Evolutionary conservation across 2,113 vertebrate genomes (phyloP).

Genomic region (Spilogale gracilis): DNA sequence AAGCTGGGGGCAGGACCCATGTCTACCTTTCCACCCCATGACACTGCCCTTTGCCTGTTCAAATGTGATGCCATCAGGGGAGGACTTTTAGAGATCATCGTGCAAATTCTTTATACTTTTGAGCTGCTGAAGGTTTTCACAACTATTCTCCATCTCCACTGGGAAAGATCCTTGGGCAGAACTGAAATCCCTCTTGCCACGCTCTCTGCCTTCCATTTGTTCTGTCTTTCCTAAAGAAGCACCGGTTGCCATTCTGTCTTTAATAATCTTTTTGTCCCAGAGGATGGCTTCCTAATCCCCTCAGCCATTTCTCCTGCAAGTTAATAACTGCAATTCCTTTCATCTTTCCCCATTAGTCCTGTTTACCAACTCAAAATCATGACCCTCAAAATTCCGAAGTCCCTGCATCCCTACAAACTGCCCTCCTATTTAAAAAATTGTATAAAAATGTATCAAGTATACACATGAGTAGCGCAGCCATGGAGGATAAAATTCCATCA

Average conservation of each 20-base stretch:
- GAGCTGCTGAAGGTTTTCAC: not conserved
- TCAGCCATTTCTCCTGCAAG: not conserved
- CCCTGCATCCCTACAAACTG: not conserved
- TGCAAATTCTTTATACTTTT: not conserved
- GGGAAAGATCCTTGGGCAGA: constrained; percentile 6
- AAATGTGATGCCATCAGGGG: not conserved
- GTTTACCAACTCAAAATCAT: not conserved
- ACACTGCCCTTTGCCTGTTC: not conserved
- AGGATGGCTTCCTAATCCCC: not conserved
- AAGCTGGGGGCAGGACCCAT: not conserved
- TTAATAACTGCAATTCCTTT: constrained; percentile 12
- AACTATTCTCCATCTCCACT: not conserved
- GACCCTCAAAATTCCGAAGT: constrained; percentile 1
- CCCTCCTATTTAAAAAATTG: constrained; percentile 9
- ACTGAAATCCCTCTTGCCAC: constrained; percentile 13
- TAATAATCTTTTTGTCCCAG: constrained; percentile 26
- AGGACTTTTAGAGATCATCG: not conserved
- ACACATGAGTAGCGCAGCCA: not conserved
- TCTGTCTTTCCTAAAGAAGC: not conserved
- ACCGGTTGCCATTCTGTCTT: not conserved
- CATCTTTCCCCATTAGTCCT: not conserved
- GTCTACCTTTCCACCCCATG: not conserved
- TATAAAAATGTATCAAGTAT: not conserved
- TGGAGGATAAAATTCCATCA: not conserved
- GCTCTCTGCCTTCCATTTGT: not conserved